Evolutionary conservation across 2,888 invertebrate genomes (phyloP).

Genomic region (Nesidiocoris tenuis): DNA sequence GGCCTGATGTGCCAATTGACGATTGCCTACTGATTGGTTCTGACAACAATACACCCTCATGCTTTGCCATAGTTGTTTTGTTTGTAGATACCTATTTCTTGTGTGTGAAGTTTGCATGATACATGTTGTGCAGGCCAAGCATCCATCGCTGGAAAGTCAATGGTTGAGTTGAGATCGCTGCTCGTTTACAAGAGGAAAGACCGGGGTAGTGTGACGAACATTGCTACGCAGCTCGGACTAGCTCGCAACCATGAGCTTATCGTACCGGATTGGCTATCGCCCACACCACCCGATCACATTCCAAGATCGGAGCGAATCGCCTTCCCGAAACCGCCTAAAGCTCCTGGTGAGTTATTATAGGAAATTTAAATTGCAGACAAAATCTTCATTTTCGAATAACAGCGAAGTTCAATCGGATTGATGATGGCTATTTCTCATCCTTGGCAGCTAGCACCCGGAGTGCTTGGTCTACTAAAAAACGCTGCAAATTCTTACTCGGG

Average conservation of each 20-base stretch:
- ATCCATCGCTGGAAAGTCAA: slow-evolving; percentile 61
- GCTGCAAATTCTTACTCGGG: too few relatives aligned
- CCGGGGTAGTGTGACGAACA: slow-evolving; percentile 68
- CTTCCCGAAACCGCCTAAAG: slow-evolving; percentile 89
- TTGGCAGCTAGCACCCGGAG: too few relatives aligned
- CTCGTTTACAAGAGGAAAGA: slow-evolving; percentile 61
- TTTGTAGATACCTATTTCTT: too few relatives aligned
- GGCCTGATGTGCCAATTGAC: too few relatives aligned
- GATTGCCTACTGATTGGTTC: too few relatives aligned
- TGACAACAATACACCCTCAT: too few relatives aligned
- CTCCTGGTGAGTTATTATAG: slow-evolving; percentile 62
- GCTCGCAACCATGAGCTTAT: slow-evolving; percentile 57
- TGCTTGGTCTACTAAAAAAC: too few relatives aligned
- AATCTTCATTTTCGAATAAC: background rate
- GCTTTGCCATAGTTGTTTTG: too few relatives aligned
- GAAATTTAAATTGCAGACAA: background rate
- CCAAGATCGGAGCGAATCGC: slow-evolving; percentile 78
- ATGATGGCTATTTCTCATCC: too few relatives aligned
- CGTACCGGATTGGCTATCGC: slow-evolving; percentile 69
- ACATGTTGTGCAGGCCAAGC: slow-evolving; percentile 54
- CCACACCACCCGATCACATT: slow-evolving; percentile 73
- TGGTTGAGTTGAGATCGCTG: slow-evolving; percentile 61
- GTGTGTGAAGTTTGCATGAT: too few relatives aligned
- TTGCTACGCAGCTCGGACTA: slow-evolving; percentile 69
- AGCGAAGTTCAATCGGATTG: too few relatives aligned